Percentiles rank a stretch among this genome's conserved stretches.
These are phyloP conservation scores for Oreocharis arfaki DNA, from an alignment of 2,113 vertebrate species.

Conservation along the genomic window DNA sequence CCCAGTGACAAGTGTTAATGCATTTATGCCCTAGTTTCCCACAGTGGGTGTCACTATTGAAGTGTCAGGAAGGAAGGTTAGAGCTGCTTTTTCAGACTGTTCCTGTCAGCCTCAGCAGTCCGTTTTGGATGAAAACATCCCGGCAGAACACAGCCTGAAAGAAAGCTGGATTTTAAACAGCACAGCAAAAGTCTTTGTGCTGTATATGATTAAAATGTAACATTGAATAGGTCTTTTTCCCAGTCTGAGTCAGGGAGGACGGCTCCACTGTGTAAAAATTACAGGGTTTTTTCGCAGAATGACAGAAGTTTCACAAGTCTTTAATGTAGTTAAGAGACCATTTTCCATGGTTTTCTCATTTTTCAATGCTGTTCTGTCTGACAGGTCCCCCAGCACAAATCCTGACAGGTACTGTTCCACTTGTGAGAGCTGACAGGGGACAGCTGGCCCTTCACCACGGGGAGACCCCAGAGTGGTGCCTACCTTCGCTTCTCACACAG, in stretches of 20 bases:
- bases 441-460: accelerated
- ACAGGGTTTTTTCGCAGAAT: neutral
- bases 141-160: conserved; percentile 61
- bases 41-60: conserved; percentile 37
- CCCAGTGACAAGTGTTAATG: conserved; percentile 30
- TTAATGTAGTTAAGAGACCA: neutral
- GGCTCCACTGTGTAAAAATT: conserved; percentile 33
- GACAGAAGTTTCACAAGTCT: neutral
- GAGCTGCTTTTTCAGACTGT: conserved; percentile 69
- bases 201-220: conserved; percentile 65
- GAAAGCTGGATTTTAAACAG: conserved; percentile 64
- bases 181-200: conserved; percentile 57
- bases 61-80: conserved; percentile 68
- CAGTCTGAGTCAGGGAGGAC: neutral
- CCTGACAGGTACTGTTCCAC: neutral
- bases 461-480: accelerated
- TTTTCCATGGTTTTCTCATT: neutral
- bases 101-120: conserved; percentile 70
- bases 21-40: conserved; percentile 52
- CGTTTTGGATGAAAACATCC: conserved; percentile 64
- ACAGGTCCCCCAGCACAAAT: neutral
- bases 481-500: neutral
- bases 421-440: neutral
- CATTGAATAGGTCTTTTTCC: conserved; percentile 48
- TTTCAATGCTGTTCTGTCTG: neutral